These are phyloP conservation scores for Lordiphosa collinella DNA, from an alignment of 1,140 invertebrate species.

Conservation along the genomic window DNA sequence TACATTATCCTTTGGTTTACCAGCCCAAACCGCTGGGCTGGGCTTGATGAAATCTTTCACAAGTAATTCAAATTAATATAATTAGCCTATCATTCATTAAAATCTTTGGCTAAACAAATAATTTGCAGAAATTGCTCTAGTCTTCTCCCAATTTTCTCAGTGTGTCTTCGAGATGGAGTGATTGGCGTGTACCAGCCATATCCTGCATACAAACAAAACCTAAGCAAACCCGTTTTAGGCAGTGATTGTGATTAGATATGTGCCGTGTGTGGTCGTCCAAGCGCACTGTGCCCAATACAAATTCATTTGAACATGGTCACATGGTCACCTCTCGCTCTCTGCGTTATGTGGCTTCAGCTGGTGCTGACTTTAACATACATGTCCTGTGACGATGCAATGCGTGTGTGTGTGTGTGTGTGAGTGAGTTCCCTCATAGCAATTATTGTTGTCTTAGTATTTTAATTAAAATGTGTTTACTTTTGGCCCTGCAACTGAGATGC, in stretches of 20 bases:
- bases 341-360: too few species aligned
- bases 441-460: slow-evolving; percentile 76
- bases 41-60: too few species aligned
- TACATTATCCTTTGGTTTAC: too few species aligned
- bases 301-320: slow-evolving; percentile 35
- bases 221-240: neutral
- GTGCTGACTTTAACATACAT: slow-evolving; percentile 21
- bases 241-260: slow-evolving; percentile 7
- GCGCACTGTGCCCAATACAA: slow-evolving; percentile 20
- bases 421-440: slow-evolving; percentile 20
- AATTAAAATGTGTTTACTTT: slow-evolving; percentile 73
- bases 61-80: too few species aligned
- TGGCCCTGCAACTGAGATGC: neutral
- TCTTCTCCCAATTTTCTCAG: neutral
- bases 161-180: slow-evolving; percentile 2
- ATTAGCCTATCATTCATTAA: too few species aligned
- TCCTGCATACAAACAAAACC: neutral
- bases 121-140: too few species aligned
- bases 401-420: neutral
- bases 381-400: slow-evolving; percentile 3
- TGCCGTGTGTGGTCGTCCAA: neutral
- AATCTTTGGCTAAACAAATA: too few species aligned
- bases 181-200: neutral
- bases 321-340: slow-evolving; percentile 17
- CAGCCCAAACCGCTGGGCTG: too few species aligned